Evolutionary conservation across 2,797 vertebrate species (phyloP).

Genomic region (Takifugu ocellatus): DNA sequence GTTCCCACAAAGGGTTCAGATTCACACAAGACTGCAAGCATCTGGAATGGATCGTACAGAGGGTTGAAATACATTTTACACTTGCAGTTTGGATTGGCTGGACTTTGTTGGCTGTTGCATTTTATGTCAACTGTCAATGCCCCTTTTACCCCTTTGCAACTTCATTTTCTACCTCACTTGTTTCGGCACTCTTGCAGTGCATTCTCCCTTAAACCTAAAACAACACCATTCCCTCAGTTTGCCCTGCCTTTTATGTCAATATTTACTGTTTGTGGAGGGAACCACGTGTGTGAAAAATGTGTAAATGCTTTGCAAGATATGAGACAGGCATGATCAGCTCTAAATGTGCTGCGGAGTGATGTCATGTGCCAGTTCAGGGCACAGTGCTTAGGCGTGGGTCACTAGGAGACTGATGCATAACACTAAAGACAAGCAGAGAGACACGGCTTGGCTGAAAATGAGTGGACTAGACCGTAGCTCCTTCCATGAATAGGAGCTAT

Average conservation of each 20-base stretch:
- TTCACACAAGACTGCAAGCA: slow-evolving; percentile 46
- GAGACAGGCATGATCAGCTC: slow-evolving; percentile 45
- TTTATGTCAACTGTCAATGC: slow-evolving; percentile 10
- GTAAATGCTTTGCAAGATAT: slow-evolving; percentile 62
- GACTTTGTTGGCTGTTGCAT: slow-evolving; percentile 44
- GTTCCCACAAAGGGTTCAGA: slow-evolving; percentile 11
- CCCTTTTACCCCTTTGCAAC: slow-evolving; percentile 35
- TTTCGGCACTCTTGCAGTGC: slow-evolving; percentile 9
- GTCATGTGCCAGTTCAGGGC: slow-evolving; percentile 44
- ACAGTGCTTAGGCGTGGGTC: slow-evolving; percentile 51
- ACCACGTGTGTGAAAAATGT: slow-evolving; percentile 50
- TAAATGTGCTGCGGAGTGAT: slow-evolving; percentile 57
- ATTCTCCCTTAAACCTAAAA: slow-evolving; percentile 36
- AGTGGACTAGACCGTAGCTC: slow-evolving; percentile 34
- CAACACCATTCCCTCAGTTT: slow-evolving; percentile 36
- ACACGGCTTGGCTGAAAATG: neutral
- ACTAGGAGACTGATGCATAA: slow-evolving; percentile 63
- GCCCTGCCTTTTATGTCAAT: slow-evolving; percentile 19
- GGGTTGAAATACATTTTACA: slow-evolving; percentile 49
- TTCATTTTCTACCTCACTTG: slow-evolving; percentile 21
- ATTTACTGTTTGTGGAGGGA: slow-evolving; percentile 43
- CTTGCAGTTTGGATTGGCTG: slow-evolving; percentile 49
- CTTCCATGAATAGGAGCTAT: slow-evolving; percentile 58
- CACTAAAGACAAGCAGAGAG: slow-evolving; percentile 20
- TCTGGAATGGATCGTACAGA: slow-evolving; percentile 57